phyloP scores from a whole-genome alignment of 1,140 invertebrate genomes.

The Drosophila burlai region DNA sequence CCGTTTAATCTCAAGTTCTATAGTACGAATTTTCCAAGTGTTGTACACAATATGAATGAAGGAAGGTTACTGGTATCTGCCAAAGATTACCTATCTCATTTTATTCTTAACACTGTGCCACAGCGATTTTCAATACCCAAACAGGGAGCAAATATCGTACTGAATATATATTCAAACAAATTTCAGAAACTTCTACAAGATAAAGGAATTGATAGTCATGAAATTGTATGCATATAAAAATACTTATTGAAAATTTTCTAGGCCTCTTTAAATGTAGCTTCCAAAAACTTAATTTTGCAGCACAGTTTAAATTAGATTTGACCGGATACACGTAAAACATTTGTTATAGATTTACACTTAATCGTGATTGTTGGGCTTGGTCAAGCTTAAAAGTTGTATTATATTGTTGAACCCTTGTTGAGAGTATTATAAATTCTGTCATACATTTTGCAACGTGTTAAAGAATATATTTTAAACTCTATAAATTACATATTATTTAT shows the following conservation, averaged over 20 bases:
- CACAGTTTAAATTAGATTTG: not conserved
- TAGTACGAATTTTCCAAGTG: not conserved
- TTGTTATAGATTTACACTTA: not conserved
- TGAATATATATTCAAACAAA: not conserved
- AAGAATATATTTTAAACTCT: not conserved
- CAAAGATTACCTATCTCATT: not conserved
- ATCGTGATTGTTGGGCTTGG: conserved; percentile 4
- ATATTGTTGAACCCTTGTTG: not conserved
- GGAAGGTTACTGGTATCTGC: not conserved
- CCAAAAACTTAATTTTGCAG: not conserved
- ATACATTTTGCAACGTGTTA: too few species aligned
- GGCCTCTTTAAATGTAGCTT: not conserved
- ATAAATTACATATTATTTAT: too few species aligned
- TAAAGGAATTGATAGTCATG: too few species aligned
- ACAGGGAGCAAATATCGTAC: not conserved
- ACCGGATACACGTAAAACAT: conserved; percentile 2
- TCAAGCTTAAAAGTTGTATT: not conserved
- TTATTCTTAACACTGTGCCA: not conserved
- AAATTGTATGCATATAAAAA: too few species aligned
- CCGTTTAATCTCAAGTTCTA: not conserved
- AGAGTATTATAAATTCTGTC: not conserved
- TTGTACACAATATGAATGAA: not conserved
- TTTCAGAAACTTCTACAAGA: not conserved
- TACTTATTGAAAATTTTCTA: not conserved
- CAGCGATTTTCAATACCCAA: not conserved